These are phyloP conservation scores for Andrena haemorrhoa DNA, from an alignment of 2,888 invertebrate species.

Conservation along the genomic window DNA sequence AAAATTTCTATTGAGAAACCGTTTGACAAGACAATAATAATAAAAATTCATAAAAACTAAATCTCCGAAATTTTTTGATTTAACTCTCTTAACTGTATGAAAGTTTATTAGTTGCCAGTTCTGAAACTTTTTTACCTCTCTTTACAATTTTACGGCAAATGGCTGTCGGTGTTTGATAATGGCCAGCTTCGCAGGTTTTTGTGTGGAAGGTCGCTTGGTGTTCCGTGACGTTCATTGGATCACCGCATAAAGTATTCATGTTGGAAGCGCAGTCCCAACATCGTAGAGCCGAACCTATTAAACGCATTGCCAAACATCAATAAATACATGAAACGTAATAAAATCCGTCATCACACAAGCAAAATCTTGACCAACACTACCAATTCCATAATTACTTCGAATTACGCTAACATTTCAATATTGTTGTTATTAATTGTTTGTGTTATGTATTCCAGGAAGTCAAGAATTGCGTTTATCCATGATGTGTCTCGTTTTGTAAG, in stretches of 20 bases:
- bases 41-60: too few species aligned
- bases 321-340: neutral
- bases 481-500: neutral
- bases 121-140: conserved; percentile 88
- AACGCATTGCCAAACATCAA: neutral
- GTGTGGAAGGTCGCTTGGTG: conserved; percentile 84
- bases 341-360: neutral
- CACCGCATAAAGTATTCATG: conserved; percentile 89
- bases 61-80: neutral
- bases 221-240: conserved; percentile 89
- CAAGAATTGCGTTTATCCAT: neutral
- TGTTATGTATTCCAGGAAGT: neutral
- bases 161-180: conserved; percentile 82
- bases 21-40: neutral
- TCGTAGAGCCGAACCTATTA: conserved; percentile 88
- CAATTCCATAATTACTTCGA: neutral
- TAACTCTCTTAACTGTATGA: neutral
- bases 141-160: conserved; percentile 92
- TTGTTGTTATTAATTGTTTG: neutral
- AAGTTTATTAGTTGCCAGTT: neutral
- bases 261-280: conserved; percentile 93
- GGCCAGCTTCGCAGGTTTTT: conserved; percentile 72
- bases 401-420: neutral
- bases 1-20: neutral
- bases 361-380: neutral